Base-by-base conservation (phyloP, 2,888 invertebrate species). In the Psylliodes chrysocephalus region DNA sequence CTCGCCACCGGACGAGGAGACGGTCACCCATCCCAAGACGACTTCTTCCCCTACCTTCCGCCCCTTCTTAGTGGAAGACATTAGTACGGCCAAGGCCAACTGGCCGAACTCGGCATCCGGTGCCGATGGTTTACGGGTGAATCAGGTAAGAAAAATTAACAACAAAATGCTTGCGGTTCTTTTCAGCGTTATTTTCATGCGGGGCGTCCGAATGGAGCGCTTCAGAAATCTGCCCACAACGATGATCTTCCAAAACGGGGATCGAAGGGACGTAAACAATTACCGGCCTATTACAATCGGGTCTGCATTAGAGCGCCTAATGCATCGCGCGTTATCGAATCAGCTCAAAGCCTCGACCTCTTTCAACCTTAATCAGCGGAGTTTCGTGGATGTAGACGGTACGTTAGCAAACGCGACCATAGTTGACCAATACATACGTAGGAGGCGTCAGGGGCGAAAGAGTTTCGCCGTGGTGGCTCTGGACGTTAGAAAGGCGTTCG, bases 291-390 rank as follows among this genome's bases (percentile, higher is more conserved):
- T 28, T 12, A 28, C 28, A 1, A n/a, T n/a, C n/a, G n/a, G n/a
- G n/a, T n/a, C n/a, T n/a, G n/a, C n/a, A n/a, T n/a, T n/a, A n/a
- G n/a, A n/a, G n/a, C n/a, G n/a, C n/a, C n/a, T n/a, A n/a, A n/a
- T n/a, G n/a, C n/a, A n/a, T n/a, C n/a, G n/a, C n/a, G n/a, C n/a
- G n/a, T n/a, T n/a, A n/a, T n/a, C n/a, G n/a, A n/a, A n/a, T n/a
- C n/a, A n/a, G n/a, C 7, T 49, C 2, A 12, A 28, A 5, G 69
- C 5, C 75, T 5, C 35, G 12, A n/a, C n/a, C n/a, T n/a, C n/a
- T n/a, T n/a, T 35, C 7, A n/a, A 35, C 35, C 7, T 5, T n/a
- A 35, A 35, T n/a, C 35, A 35, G 35, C 35, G n/a, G 10, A 3
- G 6, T n/a, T 35, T 35, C 35, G 35, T n/a, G 7, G 35, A 7